Evolutionary conservation across 2,888 invertebrate species (phyloP), one percentile per base, ranked within the genome.

Genomic region (Cantharis flavilabris): DNA sequence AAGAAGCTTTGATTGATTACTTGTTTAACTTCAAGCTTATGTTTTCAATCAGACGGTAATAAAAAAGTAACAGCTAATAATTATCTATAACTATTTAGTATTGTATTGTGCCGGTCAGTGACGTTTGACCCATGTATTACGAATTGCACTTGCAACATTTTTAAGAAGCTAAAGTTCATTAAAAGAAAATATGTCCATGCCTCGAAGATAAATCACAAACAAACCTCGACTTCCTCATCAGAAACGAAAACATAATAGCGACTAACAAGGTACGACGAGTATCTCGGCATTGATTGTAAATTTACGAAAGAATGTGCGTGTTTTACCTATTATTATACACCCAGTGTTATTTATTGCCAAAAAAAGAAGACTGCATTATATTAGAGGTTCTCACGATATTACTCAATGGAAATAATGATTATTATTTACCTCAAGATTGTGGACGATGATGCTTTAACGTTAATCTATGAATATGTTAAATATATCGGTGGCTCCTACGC

Each of bases 31-130:
- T 7, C 49, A n/a, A n/a, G n/a, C n/a, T 49, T 49, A 49, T 64
- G 64, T 64, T 64, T 64, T 20, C 20, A 20, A 23, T 67, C n/a
- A 67, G 65, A 23, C 23, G 23, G 20, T 26, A 23, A n/a, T 67
- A 23, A 67, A 67, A 67, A 67, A 67, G 18, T 11, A 13, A 64
- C 18, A 64, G 14, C 18, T 18, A 65, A 65, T 20, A 65, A 20
- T 14, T 14, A 63, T 18, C 4, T 18, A 18, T 18, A 13, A 65
- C 65, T 14, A 65, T 65, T 63, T 49, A 23, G 49, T 28, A 71
- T 75, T 70, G 71, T 75, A 63, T 63, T 30, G 70, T 14, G 9
- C 13, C 79, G 79, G 79, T 79, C 79, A 79, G 72, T 76, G 79
- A 79, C 79, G 79, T 74, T 72, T 79, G 79, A 79, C 76, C 79